A percentile compares a stretch with the other conserved stretches of the same genome.
Conservation (phyloP, 2,113 vertebrate species). For the Trogon melanurus region DNA sequence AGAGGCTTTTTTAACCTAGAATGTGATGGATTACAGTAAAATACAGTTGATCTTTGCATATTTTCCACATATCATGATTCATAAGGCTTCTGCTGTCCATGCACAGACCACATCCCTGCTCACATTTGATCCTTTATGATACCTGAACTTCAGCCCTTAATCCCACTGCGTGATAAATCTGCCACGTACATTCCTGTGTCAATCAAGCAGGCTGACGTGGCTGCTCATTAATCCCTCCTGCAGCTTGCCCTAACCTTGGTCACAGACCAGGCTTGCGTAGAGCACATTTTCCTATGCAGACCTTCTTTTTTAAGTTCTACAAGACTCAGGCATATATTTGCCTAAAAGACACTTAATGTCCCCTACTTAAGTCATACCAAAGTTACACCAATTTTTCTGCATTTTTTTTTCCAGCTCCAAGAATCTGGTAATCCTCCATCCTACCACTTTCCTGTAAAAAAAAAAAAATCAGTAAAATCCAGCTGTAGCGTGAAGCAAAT, state of each 20-base stretch:
- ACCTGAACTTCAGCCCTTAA: not conserved
- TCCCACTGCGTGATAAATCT: accelerated
- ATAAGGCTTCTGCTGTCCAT: not conserved
- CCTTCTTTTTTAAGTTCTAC: not conserved
- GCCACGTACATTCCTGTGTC: accelerated
- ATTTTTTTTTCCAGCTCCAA: not conserved
- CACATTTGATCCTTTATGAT: not conserved
- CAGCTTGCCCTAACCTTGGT: not conserved
- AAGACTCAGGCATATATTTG: not conserved
- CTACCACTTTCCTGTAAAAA: not conserved
- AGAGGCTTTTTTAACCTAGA: not conserved
- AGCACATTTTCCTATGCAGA: not conserved
- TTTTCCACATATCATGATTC: not conserved
- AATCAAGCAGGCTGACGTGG: not conserved
- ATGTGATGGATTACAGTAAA: not conserved
- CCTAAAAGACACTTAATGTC: not conserved
- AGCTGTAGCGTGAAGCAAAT: not conserved
- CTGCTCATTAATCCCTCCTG: not conserved
- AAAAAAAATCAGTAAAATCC: not conserved
- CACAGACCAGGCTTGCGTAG: not conserved
- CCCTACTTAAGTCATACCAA: not conserved
- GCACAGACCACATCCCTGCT: not conserved
- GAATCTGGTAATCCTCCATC: not conserved
- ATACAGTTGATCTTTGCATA: not conserved
- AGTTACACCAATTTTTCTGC: not conserved